Percentiles rank a stretch among this genome's conserved stretches.
Evolutionary conservation across 2,888 invertebrate genomes (phyloP).

Genomic region (Ceratothoa steindachneri): DNA sequence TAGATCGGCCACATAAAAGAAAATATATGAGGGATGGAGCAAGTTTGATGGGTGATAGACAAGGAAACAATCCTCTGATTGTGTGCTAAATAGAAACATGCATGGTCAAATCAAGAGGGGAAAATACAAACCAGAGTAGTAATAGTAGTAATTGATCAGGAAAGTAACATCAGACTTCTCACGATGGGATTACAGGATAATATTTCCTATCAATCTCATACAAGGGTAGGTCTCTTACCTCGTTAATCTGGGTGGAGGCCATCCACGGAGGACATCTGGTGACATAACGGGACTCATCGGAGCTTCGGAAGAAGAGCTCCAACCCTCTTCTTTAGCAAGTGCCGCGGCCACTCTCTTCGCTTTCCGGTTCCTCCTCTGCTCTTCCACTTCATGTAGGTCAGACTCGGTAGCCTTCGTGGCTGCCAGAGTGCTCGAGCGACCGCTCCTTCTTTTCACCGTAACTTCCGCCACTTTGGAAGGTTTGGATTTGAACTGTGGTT

Average conservation of each 20-base stretch:
- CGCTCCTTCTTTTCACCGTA: conserved; percentile 25
- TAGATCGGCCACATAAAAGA: too few relatives aligned
- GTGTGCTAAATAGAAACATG: too few relatives aligned
- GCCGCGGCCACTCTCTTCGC: conserved; percentile 42
- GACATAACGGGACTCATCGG: conserved; percentile 35
- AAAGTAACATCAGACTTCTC: too few relatives aligned
- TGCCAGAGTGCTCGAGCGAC: conserved; percentile 36
- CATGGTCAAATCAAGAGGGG: too few relatives aligned
- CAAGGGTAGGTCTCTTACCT: too few relatives aligned
- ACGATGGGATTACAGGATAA: too few relatives aligned
- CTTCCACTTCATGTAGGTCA: conserved; percentile 41
- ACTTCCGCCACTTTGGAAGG: background rate
- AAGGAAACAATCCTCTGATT: too few relatives aligned
- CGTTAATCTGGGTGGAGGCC: conserved; percentile 44
- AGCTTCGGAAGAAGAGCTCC: conserved; percentile 44
- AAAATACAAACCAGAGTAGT: too few relatives aligned
- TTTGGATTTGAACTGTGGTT: background rate
- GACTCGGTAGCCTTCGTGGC: conserved; percentile 45
- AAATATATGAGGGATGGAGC: too few relatives aligned
- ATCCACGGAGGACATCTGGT: conserved; percentile 42
- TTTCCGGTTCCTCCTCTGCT: conserved; percentile 29
- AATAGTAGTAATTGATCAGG: too few relatives aligned
- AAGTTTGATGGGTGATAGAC: too few relatives aligned
- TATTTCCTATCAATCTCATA: too few relatives aligned
- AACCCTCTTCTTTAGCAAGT: conserved; percentile 38